Evolutionary conservation across 2,113 vertebrate genomes (phyloP), one percentile per base, ranked within the genome.

Genomic region (Acrocephalus arundinaceus): DNA sequence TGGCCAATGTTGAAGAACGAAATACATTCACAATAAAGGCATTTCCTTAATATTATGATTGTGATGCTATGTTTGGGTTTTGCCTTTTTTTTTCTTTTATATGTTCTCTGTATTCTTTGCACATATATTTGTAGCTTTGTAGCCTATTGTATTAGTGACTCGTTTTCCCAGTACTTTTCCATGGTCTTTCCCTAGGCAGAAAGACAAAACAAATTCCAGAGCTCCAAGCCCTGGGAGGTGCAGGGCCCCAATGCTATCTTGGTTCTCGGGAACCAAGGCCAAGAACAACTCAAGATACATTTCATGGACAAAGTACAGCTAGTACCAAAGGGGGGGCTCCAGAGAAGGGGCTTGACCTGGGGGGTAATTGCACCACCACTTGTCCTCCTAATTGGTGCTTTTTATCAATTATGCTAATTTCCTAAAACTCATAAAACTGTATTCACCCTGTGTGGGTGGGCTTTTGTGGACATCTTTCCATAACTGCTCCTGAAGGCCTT

Each of bases 21-120:
- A 93, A 37, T 83, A 30, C 91, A 72, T 93, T 91, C 88, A 88
- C 57, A 96, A 88, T 95, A 94, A 97, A 97, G 81, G 78, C 78
- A 61, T 94, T 96, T 94, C 62, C 78, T 90, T 85, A 92, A 90
- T 89, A 70, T 91, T 89, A 95, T 41, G 49, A 87, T 67, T 86
- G 54, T 89, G 49, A 71, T 52, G 27, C 35, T 4, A 19, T 37
- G 48, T 71, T 71, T 71, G 35, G 27, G 35, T 71, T 52, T 52
- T 71, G 48, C 27, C n/a, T 70, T 52, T 39, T 71, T 23, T 71
- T 18, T 37, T n/a, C n/a, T n/a, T n/a, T n/a, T n/a, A n/a, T n/a
- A n/a, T n/a, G n/a, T n/a, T n/a, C n/a, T n/a, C n/a, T n/a, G n/a
- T n/a, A n/a, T n/a, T n/a, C n/a, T n/a, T n/a, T n/a, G n/a, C n/a